Base-by-base conservation (phyloP, 2,113 vertebrate genomes). In the Colaptes auratus region DNA sequence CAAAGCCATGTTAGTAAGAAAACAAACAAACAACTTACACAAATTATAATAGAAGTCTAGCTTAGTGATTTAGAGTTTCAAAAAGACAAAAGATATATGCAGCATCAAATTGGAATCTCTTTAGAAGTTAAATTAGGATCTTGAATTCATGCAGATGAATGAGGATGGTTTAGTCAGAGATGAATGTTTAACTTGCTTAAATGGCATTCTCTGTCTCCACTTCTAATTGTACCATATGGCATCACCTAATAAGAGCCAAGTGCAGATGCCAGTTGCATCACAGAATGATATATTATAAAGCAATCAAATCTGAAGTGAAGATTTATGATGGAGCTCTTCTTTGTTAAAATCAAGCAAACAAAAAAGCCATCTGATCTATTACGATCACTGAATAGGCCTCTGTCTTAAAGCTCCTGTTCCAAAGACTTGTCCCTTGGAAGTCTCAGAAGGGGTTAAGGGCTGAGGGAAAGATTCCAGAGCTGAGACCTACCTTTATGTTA, bases 201-300 rank as follows among this genome's bases (percentile, higher is more conserved):
- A 92, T 86, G 82, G 89, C 66, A 12, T 30, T 63, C 69, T 80
- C 25, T 85, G 65, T 92, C 86, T 94, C 58, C 7, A 10, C 17
- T 96, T 95, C 44, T 88, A 83, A 92, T 93, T 72, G 55, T 92
- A 72, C 93, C 93, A 95, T 96, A 96, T 96, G 95, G 95, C 66
- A 20, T 90, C 88, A 92, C 70, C 83, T 86, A 88, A 42, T 84
- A 92, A 64, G 73, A 93, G 90, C 95, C 96, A 94, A 96, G 90
- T 71, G 39, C 36, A 60, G 85, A 86, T 95, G 94, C 75, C 88
- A 95, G 91, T 93, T 93, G 48, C 35, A 71, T 86, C 93, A 90
- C 69, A 88, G 69, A 82, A 53, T 92, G 94, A 96, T 94, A 74
- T 92, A 93, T 93, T 96, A 92, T 70, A 90, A 95, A 89, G 83